A percentile compares a stretch with the other conserved stretches of the same genome.
Evolutionary conservation across 2,797 vertebrate species (phyloP).

Genomic region (Phylloscopus collybita): DNA sequence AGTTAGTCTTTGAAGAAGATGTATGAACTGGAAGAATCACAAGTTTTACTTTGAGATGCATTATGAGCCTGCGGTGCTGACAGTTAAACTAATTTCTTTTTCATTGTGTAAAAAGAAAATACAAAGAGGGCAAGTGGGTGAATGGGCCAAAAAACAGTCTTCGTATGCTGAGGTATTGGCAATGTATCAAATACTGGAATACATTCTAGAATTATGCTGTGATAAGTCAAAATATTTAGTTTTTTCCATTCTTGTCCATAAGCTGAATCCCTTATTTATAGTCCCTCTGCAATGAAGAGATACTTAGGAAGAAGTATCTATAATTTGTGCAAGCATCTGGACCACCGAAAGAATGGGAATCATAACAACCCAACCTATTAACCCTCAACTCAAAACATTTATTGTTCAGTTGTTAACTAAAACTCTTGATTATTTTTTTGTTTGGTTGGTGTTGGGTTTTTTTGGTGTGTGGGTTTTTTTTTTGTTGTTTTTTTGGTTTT

Average conservation of each 20-base stretch:
- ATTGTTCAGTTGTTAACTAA: not conserved
- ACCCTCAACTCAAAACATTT: not conserved
- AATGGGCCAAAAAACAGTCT: not conserved
- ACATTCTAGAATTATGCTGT: not conserved
- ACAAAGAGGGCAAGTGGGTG: not conserved
- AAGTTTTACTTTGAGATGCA: not conserved
- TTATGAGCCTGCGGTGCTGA: not conserved
- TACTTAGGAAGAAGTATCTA: not conserved
- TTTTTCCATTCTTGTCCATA: not conserved
- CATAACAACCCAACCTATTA: not conserved
- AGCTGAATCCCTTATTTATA: not conserved
- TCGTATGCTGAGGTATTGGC: not conserved
- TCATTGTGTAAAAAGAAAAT: not conserved
- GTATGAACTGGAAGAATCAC: not conserved
- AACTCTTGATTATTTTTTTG: not conserved
- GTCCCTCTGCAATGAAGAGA: not conserved
- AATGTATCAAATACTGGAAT: not conserved
- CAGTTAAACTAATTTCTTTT: not conserved
- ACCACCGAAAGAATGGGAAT: fast-evolving
- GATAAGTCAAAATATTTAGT: not conserved
- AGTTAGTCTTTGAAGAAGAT: not conserved
- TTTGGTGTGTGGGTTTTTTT: no score
- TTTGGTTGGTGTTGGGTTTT: not conserved
- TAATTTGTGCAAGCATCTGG: not conserved
- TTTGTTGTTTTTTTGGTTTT: no score